These are phyloP conservation scores for Mythimna ferrago DNA, from an alignment of 2,888 invertebrate genomes.

Conservation along the genomic window DNA sequence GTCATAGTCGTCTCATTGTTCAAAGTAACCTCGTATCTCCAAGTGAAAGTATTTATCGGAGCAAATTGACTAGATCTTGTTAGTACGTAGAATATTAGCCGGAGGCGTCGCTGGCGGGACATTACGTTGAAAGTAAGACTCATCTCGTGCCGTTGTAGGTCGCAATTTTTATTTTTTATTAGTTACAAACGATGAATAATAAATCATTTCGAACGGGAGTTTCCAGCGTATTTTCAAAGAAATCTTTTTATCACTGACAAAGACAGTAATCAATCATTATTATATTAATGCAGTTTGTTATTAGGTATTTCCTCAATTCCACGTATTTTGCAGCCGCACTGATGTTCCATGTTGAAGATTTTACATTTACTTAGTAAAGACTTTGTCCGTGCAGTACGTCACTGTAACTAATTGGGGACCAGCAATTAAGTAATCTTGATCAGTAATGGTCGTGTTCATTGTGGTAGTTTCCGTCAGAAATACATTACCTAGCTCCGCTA, in stretches of 20 bases:
- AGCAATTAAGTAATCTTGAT: constrained; percentile 58
- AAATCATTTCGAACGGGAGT: constrained; percentile 13
- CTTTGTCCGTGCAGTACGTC: constrained; percentile 34
- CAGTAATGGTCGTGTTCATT: constrained; percentile 50
- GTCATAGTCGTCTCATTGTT: constrained; percentile 69
- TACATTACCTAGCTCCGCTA: constrained; percentile 33
- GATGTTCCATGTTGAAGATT: constrained; percentile 13
- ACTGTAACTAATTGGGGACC: constrained; percentile 53
- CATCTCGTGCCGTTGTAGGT: constrained; percentile 15
- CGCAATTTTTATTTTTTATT: constrained; percentile 10
- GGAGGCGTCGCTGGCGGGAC: constrained; percentile 51
- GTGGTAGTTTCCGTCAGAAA: constrained; percentile 56
- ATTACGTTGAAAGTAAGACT: constrained; percentile 38
- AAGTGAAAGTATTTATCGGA: constrained; percentile 78
- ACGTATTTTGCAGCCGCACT: not conserved
- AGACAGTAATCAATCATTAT: constrained; percentile 45
- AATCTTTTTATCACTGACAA: constrained; percentile 20
- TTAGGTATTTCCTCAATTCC: constrained; percentile 24
- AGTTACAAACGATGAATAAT: not conserved
- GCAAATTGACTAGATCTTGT: constrained; percentile 67
- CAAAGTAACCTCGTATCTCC: constrained; percentile 71
- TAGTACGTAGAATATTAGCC: constrained; percentile 57
- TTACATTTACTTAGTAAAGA: constrained; percentile 42
- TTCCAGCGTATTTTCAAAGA: constrained; percentile 30
- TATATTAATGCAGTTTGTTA: constrained; percentile 24